Conservation (phyloP, 2,888 invertebrate species). For the Leuctra nigra region DNA sequence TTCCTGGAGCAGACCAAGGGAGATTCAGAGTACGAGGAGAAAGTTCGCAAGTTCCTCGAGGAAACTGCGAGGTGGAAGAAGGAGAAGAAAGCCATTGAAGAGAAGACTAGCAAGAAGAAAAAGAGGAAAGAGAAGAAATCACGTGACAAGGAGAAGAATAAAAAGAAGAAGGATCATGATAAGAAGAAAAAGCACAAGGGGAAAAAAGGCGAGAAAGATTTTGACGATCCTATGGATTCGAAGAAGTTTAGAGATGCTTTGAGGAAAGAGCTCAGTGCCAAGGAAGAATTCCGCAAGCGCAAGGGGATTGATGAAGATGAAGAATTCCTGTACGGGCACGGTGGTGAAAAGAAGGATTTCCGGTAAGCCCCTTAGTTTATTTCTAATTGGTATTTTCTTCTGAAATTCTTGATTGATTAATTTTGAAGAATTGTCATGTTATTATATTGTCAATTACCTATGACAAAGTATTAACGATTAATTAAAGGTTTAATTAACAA, state of each 20-base stretch:
- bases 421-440: no score
- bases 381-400: no score
- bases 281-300: slow-evolving; percentile 26
- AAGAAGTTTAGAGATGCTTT: slow-evolving; percentile 61
- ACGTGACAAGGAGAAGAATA: slow-evolving; percentile 52
- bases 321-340: slow-evolving; percentile 42
- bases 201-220: slow-evolving; percentile 44
- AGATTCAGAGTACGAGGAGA: slow-evolving; percentile 79
- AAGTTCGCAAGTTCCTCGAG: slow-evolving; percentile 77
- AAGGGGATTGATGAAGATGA: slow-evolving; percentile 41
- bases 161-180: slow-evolving; percentile 64
- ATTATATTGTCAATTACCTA: no score
- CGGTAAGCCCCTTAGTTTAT: no score
- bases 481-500: no score
- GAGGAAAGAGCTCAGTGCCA: slow-evolving; percentile 43
- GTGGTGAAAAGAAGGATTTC: slow-evolving; percentile 38
- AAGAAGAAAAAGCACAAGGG: slow-evolving; percentile 43
- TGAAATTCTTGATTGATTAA: no score
- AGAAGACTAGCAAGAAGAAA: slow-evolving; percentile 49
- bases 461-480: no score
- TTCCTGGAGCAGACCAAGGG: slow-evolving; percentile 70
- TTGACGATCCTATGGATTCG: slow-evolving; percentile 54
- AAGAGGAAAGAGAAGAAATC: slow-evolving; percentile 70
- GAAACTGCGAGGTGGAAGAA: slow-evolving; percentile 69
- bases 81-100: slow-evolving; percentile 39